A percentile compares a stretch with the other conserved stretches of the same genome.
These are phyloP conservation scores for Barnardius zonarius DNA, from an alignment of 2,113 vertebrate genomes.

Conservation along the genomic window DNA sequence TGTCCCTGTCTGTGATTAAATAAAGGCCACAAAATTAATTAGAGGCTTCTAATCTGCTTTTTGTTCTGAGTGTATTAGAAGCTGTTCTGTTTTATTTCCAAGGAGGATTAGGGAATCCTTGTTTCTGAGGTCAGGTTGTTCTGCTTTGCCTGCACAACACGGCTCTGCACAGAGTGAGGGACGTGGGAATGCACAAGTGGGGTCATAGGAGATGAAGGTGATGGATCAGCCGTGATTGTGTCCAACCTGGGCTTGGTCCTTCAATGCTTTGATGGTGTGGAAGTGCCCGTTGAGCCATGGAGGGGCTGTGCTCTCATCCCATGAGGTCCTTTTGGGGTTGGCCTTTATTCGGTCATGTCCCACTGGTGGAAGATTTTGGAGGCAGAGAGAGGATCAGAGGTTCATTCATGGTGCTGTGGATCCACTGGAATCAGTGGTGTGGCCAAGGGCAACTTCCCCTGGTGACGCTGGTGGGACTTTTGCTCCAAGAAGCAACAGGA, in stretches of 20 bases:
- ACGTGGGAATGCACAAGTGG: not conserved
- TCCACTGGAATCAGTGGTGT: not conserved
- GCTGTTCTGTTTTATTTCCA: constrained; percentile 67
- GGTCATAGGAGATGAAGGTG: not conserved
- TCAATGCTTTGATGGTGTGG: not conserved
- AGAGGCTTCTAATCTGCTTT: constrained; percentile 80
- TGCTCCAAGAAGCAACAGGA: not conserved
- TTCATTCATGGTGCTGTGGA: not conserved
- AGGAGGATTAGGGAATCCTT: constrained; percentile 63
- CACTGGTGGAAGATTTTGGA: not conserved
- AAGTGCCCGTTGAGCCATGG: not conserved
- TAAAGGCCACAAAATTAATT: constrained; percentile 93
- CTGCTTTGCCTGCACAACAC: constrained; percentile 45
- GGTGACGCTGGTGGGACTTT: not conserved
- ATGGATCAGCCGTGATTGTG: not conserved
- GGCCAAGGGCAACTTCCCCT: not conserved
- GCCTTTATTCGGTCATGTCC: not conserved
- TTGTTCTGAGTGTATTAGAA: constrained; percentile 69
- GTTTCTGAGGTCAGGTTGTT: constrained; percentile 50
- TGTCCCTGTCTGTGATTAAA: too few species aligned
- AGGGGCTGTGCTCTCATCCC: not conserved
- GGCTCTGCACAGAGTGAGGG: constrained; percentile 31
- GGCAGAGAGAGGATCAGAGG: not conserved
- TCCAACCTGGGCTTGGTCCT: not conserved
- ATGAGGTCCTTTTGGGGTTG: not conserved